Conservation (phyloP, 1,140 invertebrate genomes). For the Leptinotarsa texana region DNA sequence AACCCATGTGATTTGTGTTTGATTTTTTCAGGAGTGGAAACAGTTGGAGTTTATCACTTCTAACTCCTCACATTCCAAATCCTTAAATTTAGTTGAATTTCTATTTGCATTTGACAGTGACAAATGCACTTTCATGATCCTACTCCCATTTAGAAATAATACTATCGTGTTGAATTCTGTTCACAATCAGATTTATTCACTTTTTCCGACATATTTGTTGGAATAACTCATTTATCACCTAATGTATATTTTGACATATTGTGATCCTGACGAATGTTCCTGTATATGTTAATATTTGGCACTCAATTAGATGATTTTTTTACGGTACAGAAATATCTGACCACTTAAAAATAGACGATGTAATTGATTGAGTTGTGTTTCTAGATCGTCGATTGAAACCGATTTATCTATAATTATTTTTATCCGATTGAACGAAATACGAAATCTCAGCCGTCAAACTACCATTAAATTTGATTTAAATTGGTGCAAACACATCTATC, state of each 20-base stretch:
- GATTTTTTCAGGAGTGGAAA: too few species aligned
- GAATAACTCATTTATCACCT: too few species aligned
- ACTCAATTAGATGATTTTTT: background rate
- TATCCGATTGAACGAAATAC: background rate
- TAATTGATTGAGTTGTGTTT: slow-evolving; percentile 6
- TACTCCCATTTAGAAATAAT: too few species aligned
- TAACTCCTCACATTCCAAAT: too few species aligned
- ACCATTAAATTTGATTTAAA: slow-evolving; percentile 7
- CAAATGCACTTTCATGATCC: too few species aligned
- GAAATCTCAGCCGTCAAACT: background rate
- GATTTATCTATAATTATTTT: slow-evolving; percentile 4
- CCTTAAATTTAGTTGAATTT: too few species aligned
- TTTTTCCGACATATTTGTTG: too few species aligned
- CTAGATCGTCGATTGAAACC: background rate
- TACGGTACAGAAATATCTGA: background rate
- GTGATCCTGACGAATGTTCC: background rate
- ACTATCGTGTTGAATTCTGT: too few species aligned
- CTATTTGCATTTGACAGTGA: too few species aligned
- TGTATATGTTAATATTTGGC: background rate
- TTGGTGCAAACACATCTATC: slow-evolving; percentile 2
- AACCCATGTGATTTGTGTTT: too few species aligned
- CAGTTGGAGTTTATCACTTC: too few species aligned
- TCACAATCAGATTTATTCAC: too few species aligned
- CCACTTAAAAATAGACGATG: background rate
- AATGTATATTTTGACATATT: background rate